Evolutionary conservation across 1,140 invertebrate species (phyloP).

Genomic region (Bombus difficillimus): DNA sequence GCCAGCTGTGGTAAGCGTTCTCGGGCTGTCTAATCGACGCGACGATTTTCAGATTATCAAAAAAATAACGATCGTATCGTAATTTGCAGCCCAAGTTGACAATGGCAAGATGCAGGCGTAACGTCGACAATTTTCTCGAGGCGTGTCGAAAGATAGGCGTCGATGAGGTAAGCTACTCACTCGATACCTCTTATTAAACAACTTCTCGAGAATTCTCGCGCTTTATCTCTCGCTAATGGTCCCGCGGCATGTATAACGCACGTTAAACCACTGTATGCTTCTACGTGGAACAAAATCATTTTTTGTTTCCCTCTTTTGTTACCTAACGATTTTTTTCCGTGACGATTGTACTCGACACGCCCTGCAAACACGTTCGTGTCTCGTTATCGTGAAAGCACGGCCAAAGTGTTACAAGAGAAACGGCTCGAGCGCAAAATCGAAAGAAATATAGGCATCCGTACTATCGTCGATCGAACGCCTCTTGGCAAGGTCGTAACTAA

Average conservation of each 20-base stretch:
- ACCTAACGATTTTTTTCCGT: neutral
- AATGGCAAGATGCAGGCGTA: constrained; percentile 95
- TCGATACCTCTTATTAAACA: neutral
- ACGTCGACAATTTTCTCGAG: constrained; percentile 97
- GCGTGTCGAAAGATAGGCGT: constrained; percentile 96
- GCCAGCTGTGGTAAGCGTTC: constrained; percentile 91
- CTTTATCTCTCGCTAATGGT: constrained; percentile 58
- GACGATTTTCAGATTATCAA: neutral
- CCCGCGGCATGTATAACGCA: constrained; percentile 30
- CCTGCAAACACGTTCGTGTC: neutral
- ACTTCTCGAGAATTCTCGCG: constrained; percentile 45
- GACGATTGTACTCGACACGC: neutral
- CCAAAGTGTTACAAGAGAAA: neutral
- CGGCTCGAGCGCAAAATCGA: neutral
- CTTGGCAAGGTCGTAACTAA: constrained; percentile 54
- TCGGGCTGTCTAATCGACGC: neutral
- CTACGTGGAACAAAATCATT: neutral
- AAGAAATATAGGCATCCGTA: neutral
- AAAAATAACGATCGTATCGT: neutral
- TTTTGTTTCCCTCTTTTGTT: constrained; percentile 6
- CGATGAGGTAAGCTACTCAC: constrained; percentile 90
- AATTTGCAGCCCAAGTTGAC: constrained; percentile 93
- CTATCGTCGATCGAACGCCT: constrained; percentile 36
- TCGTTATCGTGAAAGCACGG: neutral
- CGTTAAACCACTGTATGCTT: neutral